Evolutionary conservation across 2,113 vertebrate species (phyloP).

Genomic region (Ciconia boyciana): DNA sequence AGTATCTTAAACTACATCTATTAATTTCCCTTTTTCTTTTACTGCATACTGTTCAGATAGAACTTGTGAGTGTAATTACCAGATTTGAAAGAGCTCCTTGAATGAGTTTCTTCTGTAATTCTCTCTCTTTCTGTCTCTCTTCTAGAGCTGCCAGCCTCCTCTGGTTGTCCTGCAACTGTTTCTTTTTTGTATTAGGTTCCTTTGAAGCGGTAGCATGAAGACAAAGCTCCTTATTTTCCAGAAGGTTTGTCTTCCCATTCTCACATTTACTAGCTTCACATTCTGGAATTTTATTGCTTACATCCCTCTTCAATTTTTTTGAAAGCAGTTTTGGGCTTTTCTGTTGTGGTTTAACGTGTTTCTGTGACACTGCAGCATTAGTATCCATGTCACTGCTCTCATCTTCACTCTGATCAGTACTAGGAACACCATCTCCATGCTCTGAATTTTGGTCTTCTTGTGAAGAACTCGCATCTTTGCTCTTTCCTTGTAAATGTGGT

Average conservation of each 20-base stretch:
- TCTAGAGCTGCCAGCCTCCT: slow-evolving; percentile 88
- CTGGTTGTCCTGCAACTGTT: slow-evolving; percentile 82
- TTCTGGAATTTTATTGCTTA: background rate
- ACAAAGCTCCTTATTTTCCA: background rate
- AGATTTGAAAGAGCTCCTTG: slow-evolving; percentile 84
- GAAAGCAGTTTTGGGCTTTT: background rate
- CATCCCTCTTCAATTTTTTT: background rate
- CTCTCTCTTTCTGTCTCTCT: slow-evolving; percentile 78
- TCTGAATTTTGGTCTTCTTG: background rate
- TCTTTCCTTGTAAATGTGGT: background rate
- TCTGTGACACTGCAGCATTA: background rate
- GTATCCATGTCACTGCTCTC: background rate
- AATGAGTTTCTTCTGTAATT: slow-evolving; percentile 84
- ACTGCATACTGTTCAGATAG: background rate
- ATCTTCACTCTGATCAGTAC: background rate
- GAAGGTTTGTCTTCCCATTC: background rate
- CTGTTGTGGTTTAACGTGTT: accelerated
- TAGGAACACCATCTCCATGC: background rate
- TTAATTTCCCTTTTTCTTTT: background rate
- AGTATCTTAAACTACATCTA: background rate
- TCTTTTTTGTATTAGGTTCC: background rate
- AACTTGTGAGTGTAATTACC: slow-evolving; percentile 69
- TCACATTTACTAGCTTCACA: background rate
- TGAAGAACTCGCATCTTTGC: background rate
- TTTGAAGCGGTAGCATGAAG: background rate